Base-by-base conservation (phyloP, 2,888 invertebrate genomes). In the Phaedon cochleariae region DNA sequence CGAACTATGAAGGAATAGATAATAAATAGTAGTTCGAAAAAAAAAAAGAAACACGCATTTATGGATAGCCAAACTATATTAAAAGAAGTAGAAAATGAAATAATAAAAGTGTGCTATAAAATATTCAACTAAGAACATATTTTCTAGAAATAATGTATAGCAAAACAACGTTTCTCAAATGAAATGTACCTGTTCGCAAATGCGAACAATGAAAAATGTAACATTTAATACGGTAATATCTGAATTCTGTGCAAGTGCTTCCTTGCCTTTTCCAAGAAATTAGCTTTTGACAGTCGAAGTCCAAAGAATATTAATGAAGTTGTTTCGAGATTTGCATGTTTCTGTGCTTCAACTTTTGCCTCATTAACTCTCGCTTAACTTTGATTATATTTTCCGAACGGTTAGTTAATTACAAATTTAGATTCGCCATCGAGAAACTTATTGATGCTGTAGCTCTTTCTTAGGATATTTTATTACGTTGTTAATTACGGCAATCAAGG, bases 331-430 rank as follows among this genome's bases (percentile, higher is more conserved):
- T 81, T 82, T 82, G 78, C 80, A 81, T 80, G 78, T 77, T 79
- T 78, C 81, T 77, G 77, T 74, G 71, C 74, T 73, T 71, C 73
- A 79, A 79, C 77, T 79, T 80, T 80, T 73, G 79, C 79, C 78
- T 79, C 80, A 80, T 81, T 81, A 79, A 80, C 75, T 80, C 73
- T 73, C 72, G 73, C 73, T 76, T 73, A 79, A 80, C 79, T 80
- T 81, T 82, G 81, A 81, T 81, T 82, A 81, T 41, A 41, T 82
- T 82, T 82, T 82, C 80, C 81, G 77, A 82, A 80, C 76, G 79
- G 81, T 80, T 81, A 81, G 81, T 81, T 82, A 82, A 83, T 82
- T 82, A 81, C 79, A 82, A 81, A 78, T 76, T 77, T 74, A 77
- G 76, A 76, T 76, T 75, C 74, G 68, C 62, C 71, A 53, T 7